Conservation (phyloP, 2,113 vertebrate species). For the Chaetura pelagica region DNA sequence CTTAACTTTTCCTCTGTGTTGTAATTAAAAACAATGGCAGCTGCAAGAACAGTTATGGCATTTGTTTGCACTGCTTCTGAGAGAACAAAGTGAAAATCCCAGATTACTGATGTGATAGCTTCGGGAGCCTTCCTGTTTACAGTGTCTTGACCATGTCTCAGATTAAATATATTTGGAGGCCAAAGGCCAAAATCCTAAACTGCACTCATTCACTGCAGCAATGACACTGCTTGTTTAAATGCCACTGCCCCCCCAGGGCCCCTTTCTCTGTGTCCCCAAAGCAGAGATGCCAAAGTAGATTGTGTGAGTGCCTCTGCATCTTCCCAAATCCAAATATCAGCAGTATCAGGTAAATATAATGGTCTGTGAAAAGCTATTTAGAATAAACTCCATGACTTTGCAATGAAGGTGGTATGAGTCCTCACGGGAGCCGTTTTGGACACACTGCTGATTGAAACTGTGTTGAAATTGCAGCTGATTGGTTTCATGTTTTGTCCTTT, state of each 20-base stretch:
- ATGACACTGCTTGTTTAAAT: background rate
- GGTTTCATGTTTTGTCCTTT: background rate
- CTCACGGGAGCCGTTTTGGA: background rate
- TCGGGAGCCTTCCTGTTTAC: constrained; percentile 23
- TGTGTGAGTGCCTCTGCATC: background rate
- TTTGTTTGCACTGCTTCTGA: background rate
- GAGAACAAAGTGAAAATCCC: constrained; percentile 23
- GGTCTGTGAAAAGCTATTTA: background rate
- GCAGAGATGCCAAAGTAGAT: background rate
- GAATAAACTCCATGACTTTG: background rate
- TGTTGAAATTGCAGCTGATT: background rate
- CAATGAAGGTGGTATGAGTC: background rate
- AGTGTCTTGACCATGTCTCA: background rate
- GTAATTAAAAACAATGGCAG: constrained; percentile 9
- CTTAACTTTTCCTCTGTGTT: background rate
- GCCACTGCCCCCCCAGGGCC: background rate
- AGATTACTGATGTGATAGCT: constrained; percentile 2
- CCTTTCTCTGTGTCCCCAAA: background rate
- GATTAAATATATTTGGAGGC: constrained; percentile 1
- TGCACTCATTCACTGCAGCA: background rate
- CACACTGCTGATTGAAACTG: fast-evolving
- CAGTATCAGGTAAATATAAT: background rate
- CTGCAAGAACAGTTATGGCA: background rate
- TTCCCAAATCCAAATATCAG: background rate
- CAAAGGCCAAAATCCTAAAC: background rate